Percentiles rank a stretch among this genome's conserved stretches.
These are phyloP conservation scores for Procavia capensis DNA, from an alignment of 2,113 vertebrate species.

Conservation along the genomic window DNA sequence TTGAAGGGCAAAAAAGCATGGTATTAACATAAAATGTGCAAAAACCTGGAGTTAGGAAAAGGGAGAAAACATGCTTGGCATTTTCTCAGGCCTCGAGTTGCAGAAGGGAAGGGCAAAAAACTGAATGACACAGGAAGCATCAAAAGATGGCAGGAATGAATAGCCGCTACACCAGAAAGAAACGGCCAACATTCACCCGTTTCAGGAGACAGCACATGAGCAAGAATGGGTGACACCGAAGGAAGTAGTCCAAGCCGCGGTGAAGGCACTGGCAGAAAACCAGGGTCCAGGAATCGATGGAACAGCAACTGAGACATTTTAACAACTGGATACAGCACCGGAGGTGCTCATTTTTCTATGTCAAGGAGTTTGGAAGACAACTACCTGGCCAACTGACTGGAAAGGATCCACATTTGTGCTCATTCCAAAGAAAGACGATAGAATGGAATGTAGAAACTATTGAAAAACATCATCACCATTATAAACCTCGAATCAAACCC, in stretches of 20 bases:
- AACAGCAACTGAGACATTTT: too few species aligned
- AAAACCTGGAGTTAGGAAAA: not conserved
- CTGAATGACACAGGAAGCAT: not conserved
- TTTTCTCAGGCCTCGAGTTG: too few species aligned
- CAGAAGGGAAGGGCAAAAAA: too few species aligned
- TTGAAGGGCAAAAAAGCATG: not conserved
- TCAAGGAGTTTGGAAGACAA: not conserved
- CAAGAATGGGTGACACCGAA: too few species aligned
- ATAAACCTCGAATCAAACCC: too few species aligned
- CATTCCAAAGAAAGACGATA: not conserved
- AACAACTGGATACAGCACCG: too few species aligned
- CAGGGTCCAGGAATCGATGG: too few species aligned
- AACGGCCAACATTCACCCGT: not conserved
- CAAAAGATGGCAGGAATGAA: not conserved
- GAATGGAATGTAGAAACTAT: not conserved
- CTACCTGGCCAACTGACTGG: not conserved
- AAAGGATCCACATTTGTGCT: not conserved
- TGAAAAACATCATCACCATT: not conserved
- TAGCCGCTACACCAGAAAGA: not conserved
- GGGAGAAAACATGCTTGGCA: too few species aligned
- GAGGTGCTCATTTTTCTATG: not conserved
- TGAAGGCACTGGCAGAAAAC: too few species aligned
- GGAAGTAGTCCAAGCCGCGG: too few species aligned
- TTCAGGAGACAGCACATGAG: too few species aligned
- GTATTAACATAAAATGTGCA: not conserved